These are phyloP conservation scores for Mallotus villosus DNA, from an alignment of 2,797 vertebrate genomes.

Conservation along the genomic window DNA sequence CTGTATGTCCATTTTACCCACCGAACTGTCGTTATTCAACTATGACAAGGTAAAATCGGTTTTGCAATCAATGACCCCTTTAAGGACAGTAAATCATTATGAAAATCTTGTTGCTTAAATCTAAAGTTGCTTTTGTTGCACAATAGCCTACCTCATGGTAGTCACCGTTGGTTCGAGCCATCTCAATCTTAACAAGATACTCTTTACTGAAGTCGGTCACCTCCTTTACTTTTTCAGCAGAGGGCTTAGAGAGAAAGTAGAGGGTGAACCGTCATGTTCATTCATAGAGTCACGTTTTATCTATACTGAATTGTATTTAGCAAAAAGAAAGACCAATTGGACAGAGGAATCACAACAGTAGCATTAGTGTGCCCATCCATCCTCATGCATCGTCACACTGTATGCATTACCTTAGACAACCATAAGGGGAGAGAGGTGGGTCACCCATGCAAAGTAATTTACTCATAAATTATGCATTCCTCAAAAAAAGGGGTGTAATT, in stretches of 20 bases:
- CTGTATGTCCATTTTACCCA: too few relatives aligned
- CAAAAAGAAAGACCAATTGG: constrained; percentile 17
- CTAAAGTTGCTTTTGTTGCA: not conserved
- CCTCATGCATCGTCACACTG: too few relatives aligned
- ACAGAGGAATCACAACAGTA: not conserved
- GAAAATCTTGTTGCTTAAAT: too few relatives aligned
- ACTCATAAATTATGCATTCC: too few relatives aligned
- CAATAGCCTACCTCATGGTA: constrained; percentile 77
- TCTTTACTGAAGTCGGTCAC: constrained; percentile 80
- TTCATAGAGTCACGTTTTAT: too few relatives aligned
- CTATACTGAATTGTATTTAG: not conserved
- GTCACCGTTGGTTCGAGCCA: constrained; percentile 74
- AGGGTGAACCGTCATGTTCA: not conserved
- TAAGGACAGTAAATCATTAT: too few relatives aligned
- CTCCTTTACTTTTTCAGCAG: constrained; percentile 82
- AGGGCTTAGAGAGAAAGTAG: constrained; percentile 67
- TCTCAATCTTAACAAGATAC: constrained; percentile 82
- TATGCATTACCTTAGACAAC: constrained; percentile 1
- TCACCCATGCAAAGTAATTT: too few relatives aligned
- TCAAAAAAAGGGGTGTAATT: too few relatives aligned
- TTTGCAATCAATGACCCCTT: too few relatives aligned
- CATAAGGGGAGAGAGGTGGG: not conserved
- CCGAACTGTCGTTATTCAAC: too few relatives aligned
- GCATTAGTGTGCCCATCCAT: too few relatives aligned
- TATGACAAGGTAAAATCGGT: too few relatives aligned